A percentile compares a stretch with the other conserved stretches of the same genome.
Evolutionary conservation across 2,113 vertebrate genomes (phyloP).

Genomic region (Gambusia affinis): DNA sequence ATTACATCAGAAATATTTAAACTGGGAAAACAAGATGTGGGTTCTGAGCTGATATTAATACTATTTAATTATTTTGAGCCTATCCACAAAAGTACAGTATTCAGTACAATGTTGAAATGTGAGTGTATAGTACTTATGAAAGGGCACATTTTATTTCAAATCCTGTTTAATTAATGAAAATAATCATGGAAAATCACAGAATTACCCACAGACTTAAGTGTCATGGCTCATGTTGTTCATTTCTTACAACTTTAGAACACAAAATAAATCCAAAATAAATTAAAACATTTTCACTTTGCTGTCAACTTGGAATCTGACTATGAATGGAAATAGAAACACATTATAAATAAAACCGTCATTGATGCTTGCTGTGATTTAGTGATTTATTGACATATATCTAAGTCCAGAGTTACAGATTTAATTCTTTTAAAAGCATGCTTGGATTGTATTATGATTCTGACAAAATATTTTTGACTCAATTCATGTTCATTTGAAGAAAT

Average conservation of each 20-base stretch:
- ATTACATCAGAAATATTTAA: too few species aligned
- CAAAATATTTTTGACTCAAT: background rate
- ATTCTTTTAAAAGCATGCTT: background rate
- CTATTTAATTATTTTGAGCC: background rate
- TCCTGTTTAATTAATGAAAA: conserved; percentile 11
- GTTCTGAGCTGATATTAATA: background rate
- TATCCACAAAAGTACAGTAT: too few species aligned
- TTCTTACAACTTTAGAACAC: conserved; percentile 1
- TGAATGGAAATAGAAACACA: background rate
- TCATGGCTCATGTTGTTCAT: conserved; percentile 2
- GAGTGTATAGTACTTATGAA: background rate
- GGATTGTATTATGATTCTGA: background rate
- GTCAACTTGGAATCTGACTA: background rate
- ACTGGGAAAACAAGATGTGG: background rate
- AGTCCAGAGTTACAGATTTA: background rate
- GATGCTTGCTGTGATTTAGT: background rate
- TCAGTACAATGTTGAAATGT: too few species aligned
- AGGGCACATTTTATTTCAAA: background rate
- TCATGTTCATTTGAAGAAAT: background rate
- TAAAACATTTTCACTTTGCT: background rate
- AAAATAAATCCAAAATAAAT: conserved; percentile 13
- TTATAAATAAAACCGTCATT: background rate
- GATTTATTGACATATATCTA: background rate
- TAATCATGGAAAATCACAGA: background rate
- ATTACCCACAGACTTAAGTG: background rate